Evolutionary conservation across 1,140 invertebrate genomes (phyloP).

Genomic region (Venturia canescens): DNA sequence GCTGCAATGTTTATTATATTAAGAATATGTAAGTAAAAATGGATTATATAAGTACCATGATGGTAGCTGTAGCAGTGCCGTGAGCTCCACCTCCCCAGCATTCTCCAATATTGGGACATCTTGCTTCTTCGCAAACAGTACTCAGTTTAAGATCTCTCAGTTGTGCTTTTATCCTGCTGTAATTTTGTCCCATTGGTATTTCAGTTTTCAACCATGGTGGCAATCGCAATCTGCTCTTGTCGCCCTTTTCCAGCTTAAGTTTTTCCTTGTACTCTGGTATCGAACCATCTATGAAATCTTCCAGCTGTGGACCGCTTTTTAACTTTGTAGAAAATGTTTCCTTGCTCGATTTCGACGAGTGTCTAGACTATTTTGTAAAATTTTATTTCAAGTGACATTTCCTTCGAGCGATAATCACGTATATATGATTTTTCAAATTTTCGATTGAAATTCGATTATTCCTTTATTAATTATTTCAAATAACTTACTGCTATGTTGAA

Average conservation of each 20-base stretch:
- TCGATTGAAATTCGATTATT: not conserved
- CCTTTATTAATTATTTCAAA: not conserved
- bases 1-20: not conserved
- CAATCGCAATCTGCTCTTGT: conserved; percentile 88
- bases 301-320: conserved; percentile 68
- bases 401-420: too few relatives aligned
- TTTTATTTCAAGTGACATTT: too few relatives aligned
- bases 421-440: not conserved
- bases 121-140: conserved; percentile 99
- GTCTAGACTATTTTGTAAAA: conserved; percentile 55
- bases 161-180: conserved; percentile 90
- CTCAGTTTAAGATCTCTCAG: conserved; percentile 93
- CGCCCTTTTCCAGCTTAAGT: conserved; percentile 90
- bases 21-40: conserved; percentile 31
- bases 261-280: conserved; percentile 84
- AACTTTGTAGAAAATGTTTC: conserved; percentile 69
- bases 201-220: conserved; percentile 98
- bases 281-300: conserved; percentile 67
- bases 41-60: conserved; percentile 83
- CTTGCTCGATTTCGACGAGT: conserved; percentile 59
- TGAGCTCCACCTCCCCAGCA: conserved; percentile 98
- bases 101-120: conserved; percentile 99
- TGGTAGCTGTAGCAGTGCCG: conserved; percentile 92
- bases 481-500: not conserved
- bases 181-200: conserved; percentile 94